phyloP scores from a whole-genome alignment of 2,113 vertebrate genomes.

The Cavia porcellus region DNA sequence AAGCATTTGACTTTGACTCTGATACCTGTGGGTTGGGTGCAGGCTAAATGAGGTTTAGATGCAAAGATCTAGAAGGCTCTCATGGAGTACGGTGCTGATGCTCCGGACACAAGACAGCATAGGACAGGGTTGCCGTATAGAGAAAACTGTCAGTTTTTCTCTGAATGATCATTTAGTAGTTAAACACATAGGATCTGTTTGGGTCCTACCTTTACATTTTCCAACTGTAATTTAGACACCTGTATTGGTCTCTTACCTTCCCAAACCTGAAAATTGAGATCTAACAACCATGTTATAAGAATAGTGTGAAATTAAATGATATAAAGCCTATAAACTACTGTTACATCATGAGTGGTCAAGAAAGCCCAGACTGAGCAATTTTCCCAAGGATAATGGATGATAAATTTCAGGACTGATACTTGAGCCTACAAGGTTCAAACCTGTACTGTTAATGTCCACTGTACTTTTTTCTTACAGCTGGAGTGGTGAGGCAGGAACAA shows the following conservation, averaged over 20 bases:
- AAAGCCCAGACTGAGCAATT: background rate
- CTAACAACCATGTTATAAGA: background rate
- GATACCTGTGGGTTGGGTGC: background rate
- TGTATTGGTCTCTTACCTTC: background rate
- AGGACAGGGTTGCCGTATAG: fast-evolving
- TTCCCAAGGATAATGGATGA: background rate
- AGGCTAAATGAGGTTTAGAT: background rate
- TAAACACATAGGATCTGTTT: background rate
- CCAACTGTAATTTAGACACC: background rate
- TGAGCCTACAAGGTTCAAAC: background rate
- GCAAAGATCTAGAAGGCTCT: background rate
- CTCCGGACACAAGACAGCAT: background rate
- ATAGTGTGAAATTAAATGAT: background rate
- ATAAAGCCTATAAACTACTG: background rate
- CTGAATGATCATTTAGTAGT: background rate
- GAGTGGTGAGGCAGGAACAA: background rate
- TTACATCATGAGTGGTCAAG: background rate
- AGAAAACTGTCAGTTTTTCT: background rate
- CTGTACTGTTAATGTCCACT: background rate
- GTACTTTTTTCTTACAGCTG: background rate
- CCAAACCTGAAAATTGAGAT: background rate
- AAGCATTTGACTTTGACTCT: background rate
- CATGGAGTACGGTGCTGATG: background rate
- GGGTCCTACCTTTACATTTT: background rate
- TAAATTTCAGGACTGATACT: background rate